Percentiles rank a stretch among this genome's conserved stretches.
phyloP scores from a whole-genome alignment of 2,888 invertebrate species.

The Epirrhoe alternata region DNA sequence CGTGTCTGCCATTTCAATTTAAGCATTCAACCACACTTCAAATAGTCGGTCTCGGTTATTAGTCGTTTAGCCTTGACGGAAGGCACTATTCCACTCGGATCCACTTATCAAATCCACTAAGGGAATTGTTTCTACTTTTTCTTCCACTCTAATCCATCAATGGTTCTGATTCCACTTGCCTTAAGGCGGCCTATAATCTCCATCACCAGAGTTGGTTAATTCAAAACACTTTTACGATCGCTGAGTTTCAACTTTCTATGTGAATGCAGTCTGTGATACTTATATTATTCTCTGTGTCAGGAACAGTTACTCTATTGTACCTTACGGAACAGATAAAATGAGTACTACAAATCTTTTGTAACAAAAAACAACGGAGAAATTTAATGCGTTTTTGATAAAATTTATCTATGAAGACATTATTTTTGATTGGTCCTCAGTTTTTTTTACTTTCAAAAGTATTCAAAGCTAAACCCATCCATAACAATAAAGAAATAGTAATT shows the following conservation, averaged over 20 bases:
- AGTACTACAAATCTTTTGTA: slow-evolving; percentile 20
- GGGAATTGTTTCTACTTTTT: no score
- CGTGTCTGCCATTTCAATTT: no score
- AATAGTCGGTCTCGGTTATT: no score
- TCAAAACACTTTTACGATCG: background rate
- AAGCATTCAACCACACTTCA: no score
- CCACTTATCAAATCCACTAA: no score
- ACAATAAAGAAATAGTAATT: background rate
- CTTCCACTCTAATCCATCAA: no score
- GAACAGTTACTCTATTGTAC: slow-evolving; percentile 37
- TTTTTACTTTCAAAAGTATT: no score
- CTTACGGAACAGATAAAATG: slow-evolving; percentile 28
- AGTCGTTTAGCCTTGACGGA: no score
- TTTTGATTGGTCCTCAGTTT: background rate
- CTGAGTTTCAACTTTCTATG: slow-evolving; percentile 2
- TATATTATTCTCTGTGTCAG: slow-evolving; percentile 24
- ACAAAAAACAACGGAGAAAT: slow-evolving; percentile 1
- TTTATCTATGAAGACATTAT: background rate
- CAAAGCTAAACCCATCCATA: background rate
- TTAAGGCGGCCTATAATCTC: no score
- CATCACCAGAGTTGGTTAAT: no score
- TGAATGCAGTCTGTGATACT: slow-evolving; percentile 7
- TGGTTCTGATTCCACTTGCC: no score
- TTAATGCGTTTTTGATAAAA: background rate
- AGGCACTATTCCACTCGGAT: no score